A percentile compares a stretch with the other conserved stretches of the same genome.
These are phyloP conservation scores for Orbicella faveolata DNA, from an alignment of 64 coral and sea anemone species.

Conservation along the genomic window DNA sequence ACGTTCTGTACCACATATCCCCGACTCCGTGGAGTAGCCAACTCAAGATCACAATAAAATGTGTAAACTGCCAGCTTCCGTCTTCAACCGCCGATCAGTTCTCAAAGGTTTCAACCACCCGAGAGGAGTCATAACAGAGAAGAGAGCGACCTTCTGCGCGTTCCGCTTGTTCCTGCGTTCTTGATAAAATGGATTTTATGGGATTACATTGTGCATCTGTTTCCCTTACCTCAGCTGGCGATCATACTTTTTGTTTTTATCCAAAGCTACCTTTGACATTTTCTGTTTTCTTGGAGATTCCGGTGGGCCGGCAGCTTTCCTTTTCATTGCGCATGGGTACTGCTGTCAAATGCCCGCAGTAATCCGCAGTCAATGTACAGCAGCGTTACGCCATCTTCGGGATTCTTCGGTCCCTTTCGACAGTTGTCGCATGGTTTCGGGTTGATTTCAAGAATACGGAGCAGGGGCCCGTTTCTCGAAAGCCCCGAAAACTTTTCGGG, in stretches of 20 bases:
- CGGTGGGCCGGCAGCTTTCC: constrained; percentile 79
- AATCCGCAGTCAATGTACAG: not conserved
- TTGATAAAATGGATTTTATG: not conserved
- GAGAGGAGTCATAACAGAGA: too few species aligned
- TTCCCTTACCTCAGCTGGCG: constrained; percentile 85
- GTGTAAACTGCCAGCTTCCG: too few species aligned
- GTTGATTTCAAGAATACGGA: too few species aligned
- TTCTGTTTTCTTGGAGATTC: constrained; percentile 78
- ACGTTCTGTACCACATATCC: too few species aligned
- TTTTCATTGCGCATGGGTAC: constrained; percentile 94
- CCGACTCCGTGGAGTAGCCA: too few species aligned
- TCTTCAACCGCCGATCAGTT: too few species aligned
- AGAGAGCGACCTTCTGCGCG: not conserved
- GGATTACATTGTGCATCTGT: not conserved
- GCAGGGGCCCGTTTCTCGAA: too few species aligned
- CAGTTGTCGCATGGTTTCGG: too few species aligned
- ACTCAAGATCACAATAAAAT: too few species aligned
- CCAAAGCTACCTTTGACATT: constrained; percentile 89
- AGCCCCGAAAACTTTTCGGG: too few species aligned
- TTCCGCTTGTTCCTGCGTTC: not conserved
- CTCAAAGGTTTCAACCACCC: too few species aligned
- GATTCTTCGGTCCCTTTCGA: not conserved
- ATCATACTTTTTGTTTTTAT: constrained; percentile 98
- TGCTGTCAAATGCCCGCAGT: not conserved
- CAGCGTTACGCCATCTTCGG: not conserved